Base-by-base conservation (phyloP, 2,113 vertebrate genomes). In the Zosterops hypoxanthus region DNA sequence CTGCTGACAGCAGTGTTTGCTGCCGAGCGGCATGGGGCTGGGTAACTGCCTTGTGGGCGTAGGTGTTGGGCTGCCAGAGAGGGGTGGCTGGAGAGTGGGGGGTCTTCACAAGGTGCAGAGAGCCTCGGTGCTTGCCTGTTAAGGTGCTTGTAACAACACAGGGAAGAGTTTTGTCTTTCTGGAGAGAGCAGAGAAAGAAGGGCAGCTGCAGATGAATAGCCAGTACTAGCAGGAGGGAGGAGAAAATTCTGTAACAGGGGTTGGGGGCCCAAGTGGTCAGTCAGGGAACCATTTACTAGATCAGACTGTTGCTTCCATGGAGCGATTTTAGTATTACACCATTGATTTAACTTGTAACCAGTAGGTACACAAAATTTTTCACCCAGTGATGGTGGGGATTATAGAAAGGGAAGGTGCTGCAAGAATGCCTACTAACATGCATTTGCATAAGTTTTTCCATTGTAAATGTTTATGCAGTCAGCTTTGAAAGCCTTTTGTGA, bases 371-470 rank as follows among this genome's bases (percentile, higher is more conserved):
- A 31, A 59, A 88, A 47, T 81, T 26, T 73, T 75, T 75, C 61
- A n/a, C 1, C 0, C 1, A 33, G 39, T 2, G 11, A 24, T 47
- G 17, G 33, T 25, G 41, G 46, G 46, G 23, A 57, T 60, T 79
- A n/a, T 6, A 60, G 72, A 83, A 92, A 92, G 60, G 41, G 65
- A 90, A 82, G 72, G 80, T 76, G 53, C 79, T 86, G 68, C 44
- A 53, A 78, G 85, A 91, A 79, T 61, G 69, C 42, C 60, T 56
- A 8, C 49, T 49, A 59, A 36, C 9, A 2, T 20, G 59, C 22
- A 94, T 96, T 93, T 92, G 88, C 80, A 57, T 90, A 93, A 92
- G 11, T 90, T 96, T 97, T 97, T 95, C 94, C 93, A 92, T 39
- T 93, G 86, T 84, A 86, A 93, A 86, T 83, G 60, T 90, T 92